phyloP scores from a whole-genome alignment of 2,888 invertebrate species.

The Hirtodrosophila trivittata region DNA sequence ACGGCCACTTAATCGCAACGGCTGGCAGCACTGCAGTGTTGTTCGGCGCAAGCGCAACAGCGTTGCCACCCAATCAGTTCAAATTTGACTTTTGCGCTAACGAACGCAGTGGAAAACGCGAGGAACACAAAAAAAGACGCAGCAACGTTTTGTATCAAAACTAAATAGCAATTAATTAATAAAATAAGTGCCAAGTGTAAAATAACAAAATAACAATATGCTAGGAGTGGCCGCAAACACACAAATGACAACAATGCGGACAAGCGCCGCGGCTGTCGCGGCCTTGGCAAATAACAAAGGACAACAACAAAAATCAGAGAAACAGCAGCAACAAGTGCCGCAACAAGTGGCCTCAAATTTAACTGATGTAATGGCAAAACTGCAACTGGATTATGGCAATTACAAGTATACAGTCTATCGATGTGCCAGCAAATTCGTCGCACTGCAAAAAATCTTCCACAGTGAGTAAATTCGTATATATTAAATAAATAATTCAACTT shows the following conservation, averaged over 20 bases:
- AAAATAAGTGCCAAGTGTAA: background rate
- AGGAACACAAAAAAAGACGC: slow-evolving; percentile 50
- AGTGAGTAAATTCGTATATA: slow-evolving; percentile 68
- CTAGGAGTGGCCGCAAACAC: slow-evolving; percentile 18
- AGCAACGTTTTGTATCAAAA: slow-evolving; percentile 2
- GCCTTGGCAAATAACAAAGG: slow-evolving; percentile 53
- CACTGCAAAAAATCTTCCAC: slow-evolving; percentile 80
- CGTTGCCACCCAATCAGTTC: slow-evolving; percentile 53
- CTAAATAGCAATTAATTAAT: background rate
- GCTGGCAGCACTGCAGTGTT: slow-evolving; percentile 41
- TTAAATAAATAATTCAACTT: background rate
- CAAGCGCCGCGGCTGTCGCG: slow-evolving; percentile 52
- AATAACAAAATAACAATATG: slow-evolving; percentile 15
- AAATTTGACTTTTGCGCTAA: slow-evolving; percentile 74
- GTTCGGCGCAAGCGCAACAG: slow-evolving; percentile 35
- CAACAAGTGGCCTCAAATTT: slow-evolving; percentile 54
- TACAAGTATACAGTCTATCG: slow-evolving; percentile 83
- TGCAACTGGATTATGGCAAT: slow-evolving; percentile 75
- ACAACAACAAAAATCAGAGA: slow-evolving; percentile 41
- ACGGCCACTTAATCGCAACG: slow-evolving; percentile 15
- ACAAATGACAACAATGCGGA: slow-evolving; percentile 54
- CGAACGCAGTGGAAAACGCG: slow-evolving; percentile 55
- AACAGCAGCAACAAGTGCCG: slow-evolving; percentile 32
- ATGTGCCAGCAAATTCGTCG: slow-evolving; percentile 81
- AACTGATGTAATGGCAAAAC: slow-evolving; percentile 69